Conservation (phyloP, 2,113 vertebrate species). For the Nesoenas mayeri region DNA sequence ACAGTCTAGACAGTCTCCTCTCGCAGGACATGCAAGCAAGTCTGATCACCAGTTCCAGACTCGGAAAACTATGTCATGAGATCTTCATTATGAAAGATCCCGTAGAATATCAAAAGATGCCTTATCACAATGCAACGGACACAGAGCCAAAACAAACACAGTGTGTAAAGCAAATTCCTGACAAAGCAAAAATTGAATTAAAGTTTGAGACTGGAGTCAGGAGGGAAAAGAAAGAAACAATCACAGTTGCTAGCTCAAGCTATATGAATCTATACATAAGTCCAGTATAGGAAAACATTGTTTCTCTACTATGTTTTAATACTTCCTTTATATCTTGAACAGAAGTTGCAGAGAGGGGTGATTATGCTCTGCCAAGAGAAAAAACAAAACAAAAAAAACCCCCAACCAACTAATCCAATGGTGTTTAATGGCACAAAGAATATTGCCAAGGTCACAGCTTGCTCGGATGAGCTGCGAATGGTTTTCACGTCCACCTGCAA, state of each 20-base stretch:
- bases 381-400: not conserved
- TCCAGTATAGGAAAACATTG: not conserved
- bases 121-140: conserved; percentile 32
- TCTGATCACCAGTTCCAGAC: conserved; percentile 44
- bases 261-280: not conserved
- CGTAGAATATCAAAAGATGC: conserved; percentile 16
- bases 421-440: not conserved
- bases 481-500: not conserved
- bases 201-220: not conserved
- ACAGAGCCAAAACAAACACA: conserved; percentile 31
- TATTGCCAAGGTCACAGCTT: not conserved
- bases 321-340: not conserved
- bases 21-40: conserved; percentile 30
- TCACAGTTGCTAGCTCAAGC: not conserved
- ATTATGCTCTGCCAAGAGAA: not conserved
- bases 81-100: conserved; percentile 46
- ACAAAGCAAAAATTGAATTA: conserved; percentile 47
- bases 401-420: not conserved
- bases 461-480: not conserved
- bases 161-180: conserved; percentile 22
- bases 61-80: conserved; percentile 50
- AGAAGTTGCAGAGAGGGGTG: not conserved
- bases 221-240: not conserved
- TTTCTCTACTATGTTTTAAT: not conserved
- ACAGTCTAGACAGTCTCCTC: conserved; percentile 64